Evolutionary conservation across 2,113 vertebrate species (phyloP).

Genomic region (Amblyornis subalaris): DNA sequence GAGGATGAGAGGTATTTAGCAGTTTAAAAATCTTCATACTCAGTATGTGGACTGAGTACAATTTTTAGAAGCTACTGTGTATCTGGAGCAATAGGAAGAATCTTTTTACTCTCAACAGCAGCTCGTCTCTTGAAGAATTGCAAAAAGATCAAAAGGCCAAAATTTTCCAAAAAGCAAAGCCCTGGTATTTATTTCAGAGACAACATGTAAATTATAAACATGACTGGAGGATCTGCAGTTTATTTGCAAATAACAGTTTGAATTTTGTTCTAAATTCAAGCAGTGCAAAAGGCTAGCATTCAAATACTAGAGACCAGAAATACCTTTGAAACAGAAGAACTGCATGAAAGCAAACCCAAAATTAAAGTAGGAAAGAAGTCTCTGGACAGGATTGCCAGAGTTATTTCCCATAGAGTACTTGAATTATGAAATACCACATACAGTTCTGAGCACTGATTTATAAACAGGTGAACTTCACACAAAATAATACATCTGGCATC

Average conservation of each 20-base stretch:
- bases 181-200: neutral
- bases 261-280: neutral
- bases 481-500: neutral
- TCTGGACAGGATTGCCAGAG: neutral
- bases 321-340: neutral
- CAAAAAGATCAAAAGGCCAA: neutral
- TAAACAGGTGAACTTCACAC: neutral
- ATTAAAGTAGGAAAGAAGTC: neutral
- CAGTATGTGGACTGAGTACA: neutral
- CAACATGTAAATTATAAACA: neutral
- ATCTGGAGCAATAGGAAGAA: neutral
- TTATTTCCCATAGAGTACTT: neutral
- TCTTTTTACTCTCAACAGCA: neutral
- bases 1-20: neutral
- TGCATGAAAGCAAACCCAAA: neutral
- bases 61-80: neutral
- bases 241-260: neutral
- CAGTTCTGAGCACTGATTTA: neutral
- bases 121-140: neutral
- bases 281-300: neutral
- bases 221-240: neutral
- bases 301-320: neutral
- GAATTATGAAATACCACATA: neutral
- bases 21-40: neutral
- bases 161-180: neutral